Evolutionary conservation across 2,113 vertebrate species (phyloP), one percentile per base, ranked within the genome.

Genomic region (Cyanoramphus novaezelandiae): DNA sequence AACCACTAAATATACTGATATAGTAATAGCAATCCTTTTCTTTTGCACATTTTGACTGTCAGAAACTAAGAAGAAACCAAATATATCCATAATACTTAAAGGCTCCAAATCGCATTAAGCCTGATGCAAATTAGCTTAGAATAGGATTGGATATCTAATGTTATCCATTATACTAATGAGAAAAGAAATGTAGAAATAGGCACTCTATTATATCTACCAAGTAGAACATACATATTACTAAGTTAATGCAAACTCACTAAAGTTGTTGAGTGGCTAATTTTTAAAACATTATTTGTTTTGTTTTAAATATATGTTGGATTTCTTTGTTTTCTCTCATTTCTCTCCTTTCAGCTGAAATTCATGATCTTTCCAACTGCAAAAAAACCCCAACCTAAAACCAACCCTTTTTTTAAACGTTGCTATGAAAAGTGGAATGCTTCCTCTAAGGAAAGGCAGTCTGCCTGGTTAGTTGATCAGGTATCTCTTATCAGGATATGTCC

Each of bases 31-130:
- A 91, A 57, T 74, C 12, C 17, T 78, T 93, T 68, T 39, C n/a
- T 65, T 49, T 57, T 83, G 6, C 9, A 63, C 19, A 65, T 89
- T 94, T 92, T 82, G 64, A 78, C 83, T 97, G 18, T 90, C 62
- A 86, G 82, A 96, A 86, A 70, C 64, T 78, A 96, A 87, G 57
- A 23, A 97, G 75, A 96, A 88, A 82, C 7, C 49, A 89, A 93
- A 89, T 81, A 78, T 43, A 92, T 46, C 41, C 62, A 65, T 80
- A 96, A 82, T 84, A 23, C 41, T 74, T 86, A 70, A 88, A 92
- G 43, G 47, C 76, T 91, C 35, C 11, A 85, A 94, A 86, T 85
- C 1, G 41, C 29, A 86, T 95, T 91, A 86, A 72, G 55, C 7
- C 29, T 52, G 25, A 88, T 92, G 69, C 8, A 97, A 86, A 93